These are phyloP conservation scores for Trachelus tabidus DNA, from an alignment of 2,888 invertebrate species.

Conservation along the genomic window DNA sequence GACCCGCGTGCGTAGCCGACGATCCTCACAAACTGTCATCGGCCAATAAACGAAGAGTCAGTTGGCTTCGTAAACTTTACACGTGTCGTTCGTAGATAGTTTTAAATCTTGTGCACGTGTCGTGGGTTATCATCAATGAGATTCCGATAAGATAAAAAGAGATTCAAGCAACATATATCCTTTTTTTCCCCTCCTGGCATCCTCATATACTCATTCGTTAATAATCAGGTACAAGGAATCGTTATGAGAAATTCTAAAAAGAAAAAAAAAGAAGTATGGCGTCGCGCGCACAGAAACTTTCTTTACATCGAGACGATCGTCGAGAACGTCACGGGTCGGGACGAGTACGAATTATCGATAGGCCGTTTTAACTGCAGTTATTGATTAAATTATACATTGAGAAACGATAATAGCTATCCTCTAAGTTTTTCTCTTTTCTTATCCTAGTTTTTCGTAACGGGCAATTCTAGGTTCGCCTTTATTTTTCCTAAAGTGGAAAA, in stretches of 20 bases:
- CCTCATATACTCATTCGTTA: no score
- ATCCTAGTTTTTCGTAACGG: no score
- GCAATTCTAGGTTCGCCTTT: not conserved
- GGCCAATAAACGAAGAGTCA: not conserved
- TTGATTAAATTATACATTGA: not conserved
- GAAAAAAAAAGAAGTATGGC: not conserved
- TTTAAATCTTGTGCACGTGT: no score
- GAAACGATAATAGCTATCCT: not conserved
- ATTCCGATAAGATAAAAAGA: not conserved
- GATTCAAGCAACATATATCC: not conserved
- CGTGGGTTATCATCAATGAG: not conserved
- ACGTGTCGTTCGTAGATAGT: not conserved
- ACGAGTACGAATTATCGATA: slow-evolving; percentile 38
- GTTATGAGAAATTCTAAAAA: slow-evolving; percentile 22
- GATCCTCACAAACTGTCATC: not conserved
- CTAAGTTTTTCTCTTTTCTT: not conserved
- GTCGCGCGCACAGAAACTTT: not conserved
- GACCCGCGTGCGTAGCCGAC: not conserved
- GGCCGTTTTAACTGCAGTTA: slow-evolving; percentile 46
- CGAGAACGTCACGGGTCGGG: not conserved
- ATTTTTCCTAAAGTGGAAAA: not conserved
- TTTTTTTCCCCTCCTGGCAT: not conserved
- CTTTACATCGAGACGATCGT: not conserved
- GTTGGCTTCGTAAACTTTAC: no score
- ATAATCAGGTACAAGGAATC: slow-evolving; percentile 29